Evolutionary conservation across 2,113 vertebrate species (phyloP).

Genomic region (Macquaria ambigua): DNA sequence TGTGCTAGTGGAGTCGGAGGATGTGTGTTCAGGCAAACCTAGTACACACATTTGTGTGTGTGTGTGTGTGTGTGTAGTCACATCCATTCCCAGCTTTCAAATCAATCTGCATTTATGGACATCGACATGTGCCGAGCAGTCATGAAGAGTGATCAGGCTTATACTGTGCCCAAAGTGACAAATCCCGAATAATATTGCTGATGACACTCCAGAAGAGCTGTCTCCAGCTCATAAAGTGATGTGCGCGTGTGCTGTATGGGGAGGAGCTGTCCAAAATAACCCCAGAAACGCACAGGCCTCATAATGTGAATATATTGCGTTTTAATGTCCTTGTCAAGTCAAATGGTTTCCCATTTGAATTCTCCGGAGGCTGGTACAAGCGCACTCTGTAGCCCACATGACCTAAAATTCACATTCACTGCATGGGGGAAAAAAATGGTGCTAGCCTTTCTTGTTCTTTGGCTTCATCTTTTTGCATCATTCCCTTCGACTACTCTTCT

Average conservation of each 20-base stretch:
- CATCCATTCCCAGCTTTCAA: constrained; percentile 33
- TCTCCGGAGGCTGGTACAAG: constrained; percentile 54
- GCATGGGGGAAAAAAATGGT: background rate
- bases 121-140: constrained; percentile 49
- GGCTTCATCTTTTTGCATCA: constrained; percentile 51
- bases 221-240: background rate
- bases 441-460: constrained; percentile 25
- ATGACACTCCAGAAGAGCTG: constrained; percentile 50
- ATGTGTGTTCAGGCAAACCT: constrained; percentile 2
- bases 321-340: constrained; percentile 78
- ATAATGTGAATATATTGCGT: constrained; percentile 71
- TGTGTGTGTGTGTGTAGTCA: constrained; percentile 2
- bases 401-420: constrained; percentile 56
- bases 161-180: constrained; percentile 47
- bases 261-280: constrained; percentile 54
- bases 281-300: constrained; percentile 23
- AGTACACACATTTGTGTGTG: background rate
- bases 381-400: constrained; percentile 39
- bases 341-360: constrained; percentile 63
- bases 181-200: constrained; percentile 65
- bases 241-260: background rate
- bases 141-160: constrained; percentile 58
- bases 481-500: constrained; percentile 23
- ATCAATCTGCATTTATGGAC: constrained; percentile 58
- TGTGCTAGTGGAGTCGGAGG: background rate